phyloP scores from a whole-genome alignment of 1,140 invertebrate genomes.

The Meloidogyne hapla region DNA sequence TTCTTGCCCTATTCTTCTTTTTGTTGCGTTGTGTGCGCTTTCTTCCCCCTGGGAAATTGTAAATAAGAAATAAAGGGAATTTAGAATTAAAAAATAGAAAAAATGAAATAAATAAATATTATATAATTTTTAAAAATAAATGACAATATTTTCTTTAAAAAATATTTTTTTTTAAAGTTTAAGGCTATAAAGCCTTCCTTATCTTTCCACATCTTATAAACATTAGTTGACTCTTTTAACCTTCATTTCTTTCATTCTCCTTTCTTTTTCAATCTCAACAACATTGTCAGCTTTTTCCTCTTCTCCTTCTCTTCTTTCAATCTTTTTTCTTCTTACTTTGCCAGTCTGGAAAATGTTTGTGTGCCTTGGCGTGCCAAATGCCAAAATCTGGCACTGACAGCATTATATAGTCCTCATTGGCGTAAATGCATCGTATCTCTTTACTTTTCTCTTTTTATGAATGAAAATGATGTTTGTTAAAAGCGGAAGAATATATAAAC shows the following conservation, averaged over 20 bases:
- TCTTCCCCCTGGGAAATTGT: neutral
- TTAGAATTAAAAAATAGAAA: neutral
- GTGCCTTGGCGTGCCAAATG: neutral
- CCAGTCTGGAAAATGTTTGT: neutral
- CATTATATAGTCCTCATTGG: neutral
- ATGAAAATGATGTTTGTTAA: too few relatives aligned
- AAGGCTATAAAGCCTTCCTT: too few relatives aligned
- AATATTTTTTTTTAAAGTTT: too few relatives aligned
- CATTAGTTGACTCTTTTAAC: too few relatives aligned
- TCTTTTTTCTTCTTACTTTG: neutral
- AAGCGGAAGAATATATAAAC: too few relatives aligned
- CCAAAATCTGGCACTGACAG: neutral
- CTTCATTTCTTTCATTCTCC: too few relatives aligned
- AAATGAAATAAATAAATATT: neutral
- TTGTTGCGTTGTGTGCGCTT: neutral
- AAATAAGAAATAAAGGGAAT: neutral
- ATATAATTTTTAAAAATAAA: too few relatives aligned
- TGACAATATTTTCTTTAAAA: neutral
- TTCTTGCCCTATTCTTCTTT: neutral
- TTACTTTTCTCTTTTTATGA: too few relatives aligned
- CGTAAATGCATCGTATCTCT: too few relatives aligned
- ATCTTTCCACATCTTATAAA: too few relatives aligned
- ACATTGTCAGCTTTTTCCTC: neutral
- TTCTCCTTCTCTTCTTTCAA: neutral
- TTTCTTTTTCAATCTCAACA: too few relatives aligned